Evolutionary conservation across 2,888 invertebrate genomes (phyloP), one percentile per base, ranked within the genome.

Genomic region (Chirona hameri): DNA sequence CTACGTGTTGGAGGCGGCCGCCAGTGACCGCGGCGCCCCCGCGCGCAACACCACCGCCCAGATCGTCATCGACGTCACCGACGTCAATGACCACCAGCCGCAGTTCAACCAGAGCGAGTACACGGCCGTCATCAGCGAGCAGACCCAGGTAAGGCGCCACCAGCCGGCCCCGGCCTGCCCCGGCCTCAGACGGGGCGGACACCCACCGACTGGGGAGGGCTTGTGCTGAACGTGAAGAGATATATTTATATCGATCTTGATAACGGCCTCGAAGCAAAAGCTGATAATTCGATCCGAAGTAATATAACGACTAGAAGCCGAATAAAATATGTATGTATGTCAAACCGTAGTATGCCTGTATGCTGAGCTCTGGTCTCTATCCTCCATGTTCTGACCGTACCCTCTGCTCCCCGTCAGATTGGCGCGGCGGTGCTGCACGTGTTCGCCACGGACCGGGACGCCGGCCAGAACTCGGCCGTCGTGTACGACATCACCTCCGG

Each of bases 31-130:
- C 84, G 97, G 97, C 1, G 89, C 93, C 76, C 94, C 94, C 87
- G 89, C 87, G 0, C 86, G 87, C 0, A 88, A 87, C 82, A 91
- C 93, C 84, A 92, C 93, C 0, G 92, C 93, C 0, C 92, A 93
- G 27, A 92, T 94, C 27, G 85, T 86, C 29, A 91, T 98, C 5
- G 91, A 91, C 0, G 92, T 98, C 0, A 92, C 94, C 57, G 97
- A 98, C 88, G 92, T 93, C 15, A 97, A 97, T 87, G 97, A 97
- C 87, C 95, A 96, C 86, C 91, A 93, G 14, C 98, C 98, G 0
- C 88, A 91, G 27, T 98, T 98, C 88, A 90, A 92, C 69, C 90
- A 91, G 57, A 90, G 89, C 18, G 91, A 92, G 83, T 93, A 94
- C 85, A 92, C 93, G 85, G 90, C 93, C 0, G 91, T 91, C 21